Base-by-base conservation (phyloP, 2,888 invertebrate species). In the Clistopyga incitator region DNA sequence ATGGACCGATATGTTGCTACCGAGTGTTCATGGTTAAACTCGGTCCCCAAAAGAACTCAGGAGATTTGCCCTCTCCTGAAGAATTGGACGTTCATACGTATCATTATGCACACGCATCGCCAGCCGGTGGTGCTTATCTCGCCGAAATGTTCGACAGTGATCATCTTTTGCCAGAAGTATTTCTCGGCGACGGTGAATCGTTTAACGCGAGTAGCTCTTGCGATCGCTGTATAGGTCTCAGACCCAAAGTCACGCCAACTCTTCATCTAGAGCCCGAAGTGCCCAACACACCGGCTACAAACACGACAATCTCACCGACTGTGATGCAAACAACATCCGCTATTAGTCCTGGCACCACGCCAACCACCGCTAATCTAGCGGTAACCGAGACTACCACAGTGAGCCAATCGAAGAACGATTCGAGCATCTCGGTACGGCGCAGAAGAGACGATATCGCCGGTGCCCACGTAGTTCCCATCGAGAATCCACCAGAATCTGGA, bases 1-100 rank as follows among this genome's bases (percentile, higher is more conserved):
- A 98, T 89, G 98, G 98, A 0, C 96, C 96, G 0, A 97, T 98
- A 87, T 98, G 98, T 92, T 98, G 98, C 89, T 97, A 97, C 92
- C 95, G 97, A 87, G 95, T 98, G 56, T 97, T 97, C 93, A 94
- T 98, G 92, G 96, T 98, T 0, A 95, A 96, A 65, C 94, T 98
- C 87, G 94, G 95, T 47, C 94, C 95, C 0, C 94, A 95, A 70
- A 94, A 94, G 78, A 95, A 95, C 79, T 94, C 96, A 88, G 95
- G 95, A 29, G 96, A 96, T 88, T 93, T 98, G 54, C 96, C 96
- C 0, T 90, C 94, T 0, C 97, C 97, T 0, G 95, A 95, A 85
- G 95, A 96, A 86, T 94, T 97, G n/a, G 94, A 94, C 1, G 94
- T 98, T 6, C 95, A 95, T 25, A 95, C 96, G 0, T 97, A 97